Conservation (phyloP, 2,113 vertebrate species). For the Lophochroa leadbeateri region DNA sequence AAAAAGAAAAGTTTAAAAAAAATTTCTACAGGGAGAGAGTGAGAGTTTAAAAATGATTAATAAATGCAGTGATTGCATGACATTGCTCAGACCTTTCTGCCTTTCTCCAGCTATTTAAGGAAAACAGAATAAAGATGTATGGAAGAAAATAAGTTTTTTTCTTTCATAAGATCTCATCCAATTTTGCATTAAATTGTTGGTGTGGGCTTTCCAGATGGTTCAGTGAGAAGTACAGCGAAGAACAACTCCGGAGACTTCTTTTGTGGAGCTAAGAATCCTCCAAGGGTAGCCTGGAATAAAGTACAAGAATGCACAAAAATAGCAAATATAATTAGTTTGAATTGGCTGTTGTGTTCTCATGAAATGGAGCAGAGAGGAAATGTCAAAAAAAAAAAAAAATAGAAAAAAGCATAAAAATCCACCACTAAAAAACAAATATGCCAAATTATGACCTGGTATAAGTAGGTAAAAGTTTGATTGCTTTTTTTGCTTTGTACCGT, state of each 20-base stretch:
- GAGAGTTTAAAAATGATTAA: too few relatives aligned
- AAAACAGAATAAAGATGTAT: not conserved
- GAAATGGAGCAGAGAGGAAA: not conserved
- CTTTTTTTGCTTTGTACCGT: not conserved
- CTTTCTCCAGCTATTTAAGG: not conserved
- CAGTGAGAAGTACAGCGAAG: not conserved
- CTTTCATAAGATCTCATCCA: not conserved
- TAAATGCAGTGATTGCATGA: too few relatives aligned
- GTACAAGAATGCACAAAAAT: not conserved
- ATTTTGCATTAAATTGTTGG: not conserved
- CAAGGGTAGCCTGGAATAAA: not conserved
- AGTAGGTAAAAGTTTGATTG: not conserved
- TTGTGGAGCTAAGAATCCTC: not conserved
- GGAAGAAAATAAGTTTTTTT: not conserved
- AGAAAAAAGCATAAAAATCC: not conserved
- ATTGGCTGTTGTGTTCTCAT: not conserved
- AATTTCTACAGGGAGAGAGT: too few relatives aligned
- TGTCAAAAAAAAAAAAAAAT: not conserved
- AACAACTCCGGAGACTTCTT: not conserved
- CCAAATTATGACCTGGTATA: not conserved
- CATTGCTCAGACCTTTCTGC: too few relatives aligned
- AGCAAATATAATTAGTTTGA: not conserved
- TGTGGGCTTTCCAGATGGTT: not conserved
- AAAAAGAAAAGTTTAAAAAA: too few relatives aligned
- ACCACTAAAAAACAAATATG: not conserved